Evolutionary conservation across 2,797 vertebrate species (phyloP).

Genomic region (Antennarius maculatus): DNA sequence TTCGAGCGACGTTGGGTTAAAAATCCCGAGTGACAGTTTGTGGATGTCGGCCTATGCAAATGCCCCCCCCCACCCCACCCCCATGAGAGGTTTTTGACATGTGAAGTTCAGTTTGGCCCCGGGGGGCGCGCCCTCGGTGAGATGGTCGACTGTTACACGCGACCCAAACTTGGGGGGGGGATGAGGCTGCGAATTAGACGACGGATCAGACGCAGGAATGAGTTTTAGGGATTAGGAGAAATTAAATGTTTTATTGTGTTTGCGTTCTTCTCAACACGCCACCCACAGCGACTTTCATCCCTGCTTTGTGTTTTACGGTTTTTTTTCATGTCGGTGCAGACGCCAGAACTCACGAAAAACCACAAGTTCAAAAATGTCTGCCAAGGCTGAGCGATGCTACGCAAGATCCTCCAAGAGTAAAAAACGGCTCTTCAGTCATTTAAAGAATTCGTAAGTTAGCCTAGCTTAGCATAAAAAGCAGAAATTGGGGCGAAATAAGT

Average conservation of each 20-base stretch:
- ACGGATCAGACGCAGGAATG: neutral
- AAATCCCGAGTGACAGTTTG: slow-evolving; percentile 62
- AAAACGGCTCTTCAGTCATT: too few relatives aligned
- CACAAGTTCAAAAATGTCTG: too few relatives aligned
- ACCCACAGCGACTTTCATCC: neutral
- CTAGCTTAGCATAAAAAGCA: too few relatives aligned
- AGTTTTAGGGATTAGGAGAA: too few relatives aligned
- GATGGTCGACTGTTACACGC: slow-evolving; percentile 49
- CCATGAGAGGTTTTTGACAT: slow-evolving; percentile 53
- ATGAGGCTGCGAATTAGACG: slow-evolving; percentile 14
- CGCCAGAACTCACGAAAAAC: too few relatives aligned
- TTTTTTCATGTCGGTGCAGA: neutral
- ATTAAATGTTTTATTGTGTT: neutral
- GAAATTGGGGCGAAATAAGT: too few relatives aligned
- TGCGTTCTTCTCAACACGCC: neutral
- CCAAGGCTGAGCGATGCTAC: too few relatives aligned
- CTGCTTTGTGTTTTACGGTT: neutral
- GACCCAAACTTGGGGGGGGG: slow-evolving; percentile 28
- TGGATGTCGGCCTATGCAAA: slow-evolving; percentile 79
- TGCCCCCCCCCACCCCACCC: slow-evolving; percentile 30
- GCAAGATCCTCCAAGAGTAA: too few relatives aligned
- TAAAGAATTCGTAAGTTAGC: too few relatives aligned
- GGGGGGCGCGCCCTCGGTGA: slow-evolving; percentile 55
- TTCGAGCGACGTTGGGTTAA: slow-evolving; percentile 44
- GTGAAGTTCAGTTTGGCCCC: slow-evolving; percentile 69